A percentile compares a stretch with the other conserved stretches of the same genome.
phyloP scores from a whole-genome alignment of 2,888 invertebrate genomes.

The Caenorhabditis angaria region DNA sequence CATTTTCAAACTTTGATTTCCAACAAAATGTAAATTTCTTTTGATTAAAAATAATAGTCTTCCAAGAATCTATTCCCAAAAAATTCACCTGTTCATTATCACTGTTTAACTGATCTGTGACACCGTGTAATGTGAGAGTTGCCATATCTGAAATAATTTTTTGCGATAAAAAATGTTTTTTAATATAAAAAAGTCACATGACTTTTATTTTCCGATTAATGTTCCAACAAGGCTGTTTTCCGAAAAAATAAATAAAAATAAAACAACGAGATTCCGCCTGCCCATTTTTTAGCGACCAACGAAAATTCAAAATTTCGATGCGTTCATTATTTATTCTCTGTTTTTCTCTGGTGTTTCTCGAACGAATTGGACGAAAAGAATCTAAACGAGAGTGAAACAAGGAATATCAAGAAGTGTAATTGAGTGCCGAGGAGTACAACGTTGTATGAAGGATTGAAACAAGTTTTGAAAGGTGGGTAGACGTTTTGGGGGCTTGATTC shows the following conservation, averaged over 20 bases:
- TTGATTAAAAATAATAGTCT: neutral
- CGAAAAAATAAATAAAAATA: neutral
- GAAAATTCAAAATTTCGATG: neutral
- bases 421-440: too few species aligned
- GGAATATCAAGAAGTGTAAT: too few species aligned
- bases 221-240: neutral
- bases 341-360: too few species aligned
- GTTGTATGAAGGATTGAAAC: too few species aligned
- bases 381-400: too few species aligned
- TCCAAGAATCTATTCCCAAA: neutral
- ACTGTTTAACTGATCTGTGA: slow-evolving; percentile 23
- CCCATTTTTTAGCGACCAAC: neutral
- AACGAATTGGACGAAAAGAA: too few species aligned
- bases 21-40: slow-evolving; percentile 23
- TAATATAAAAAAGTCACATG: too few species aligned
- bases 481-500: too few species aligned
- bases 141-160: neutral
- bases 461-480: too few species aligned
- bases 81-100: slow-evolving; percentile 23
- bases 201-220: too few species aligned
- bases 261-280: neutral
- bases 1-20: neutral
- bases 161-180: too few species aligned
- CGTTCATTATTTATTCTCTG: too few species aligned
- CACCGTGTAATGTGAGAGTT: slow-evolving; percentile 21